Base-by-base conservation (phyloP, 30 jellyfish, hydroid and myxozoan species). In the Aurelia aurita region DNA sequence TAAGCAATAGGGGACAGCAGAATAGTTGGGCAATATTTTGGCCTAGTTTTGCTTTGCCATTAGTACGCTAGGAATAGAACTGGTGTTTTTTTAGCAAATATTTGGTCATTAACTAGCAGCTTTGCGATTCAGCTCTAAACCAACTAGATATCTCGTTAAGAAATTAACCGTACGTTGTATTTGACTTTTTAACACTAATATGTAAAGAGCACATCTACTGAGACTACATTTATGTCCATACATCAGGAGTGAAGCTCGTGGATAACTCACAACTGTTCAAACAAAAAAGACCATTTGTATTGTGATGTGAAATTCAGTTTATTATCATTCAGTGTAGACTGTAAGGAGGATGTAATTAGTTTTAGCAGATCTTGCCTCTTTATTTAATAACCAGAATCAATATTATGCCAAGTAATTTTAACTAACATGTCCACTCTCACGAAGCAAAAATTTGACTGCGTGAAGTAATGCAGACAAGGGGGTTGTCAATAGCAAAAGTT, bases 221-320 rank as follows among this genome's bases (percentile, higher is more conserved):
- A 74, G 86, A 20, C 22, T 11, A 60, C 62, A 12, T 31, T 21
- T 27, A 22, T 57, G 31, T 74, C 35, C 86, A 74, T 54, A 28
- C 75, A 13, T 43, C 27, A 59, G 35, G 23, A 31, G 26, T 25
- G 60, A 47, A 57, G 26, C 44, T 69, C 84, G 29, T 69, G 84
- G 67, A 49, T 72, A 15, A 54, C 67, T 74, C 63, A 19, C 86
- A 74, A 44, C 86, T 74, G 86, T 25, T 74, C 67, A 74, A 74
- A 74, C 43, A 74, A 59, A 44, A 16, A 27, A 34, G 7, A 19
- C 43, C 35, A 53, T 32, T 54, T 31, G 49, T 31, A 25, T 55
- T 59, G 34, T 28, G 59, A 23, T 27, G 0, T 31, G 32, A 74
- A 46, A 19, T 27, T 28, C 77, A 13, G 59, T 74, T 45, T 39